Base-by-base conservation (phyloP, 2,888 invertebrate species). In the Limnephilus lunatus region DNA sequence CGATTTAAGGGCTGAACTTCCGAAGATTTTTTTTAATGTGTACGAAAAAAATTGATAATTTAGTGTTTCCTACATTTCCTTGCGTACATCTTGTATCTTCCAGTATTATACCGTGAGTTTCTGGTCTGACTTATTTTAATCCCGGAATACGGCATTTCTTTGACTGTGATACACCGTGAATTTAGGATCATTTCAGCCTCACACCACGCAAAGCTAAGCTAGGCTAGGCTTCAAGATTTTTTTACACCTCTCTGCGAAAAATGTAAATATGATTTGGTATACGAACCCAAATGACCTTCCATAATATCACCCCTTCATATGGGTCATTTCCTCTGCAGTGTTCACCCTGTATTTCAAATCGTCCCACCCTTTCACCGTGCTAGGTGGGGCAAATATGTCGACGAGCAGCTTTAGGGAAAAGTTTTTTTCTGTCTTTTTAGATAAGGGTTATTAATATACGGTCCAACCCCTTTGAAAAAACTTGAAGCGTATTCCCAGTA, bases 371-470 rank as follows among this genome's bases (percentile, higher is more conserved):
- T 68, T 68, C 25, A 68, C 68, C 9, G 25, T 68, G 68, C 25
- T 68, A 68, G 68, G n/a, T 68, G 25, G 25, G 9, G 25, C 68
- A 25, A 68, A 25, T 68, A n/a, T 68, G 68, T 68, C 68, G 68
- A 68, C 68, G 25, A 68, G 68, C 68, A 68, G 68, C 25, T 68
- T 68, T 68, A 25, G 25, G 68, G 68, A 25, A 68, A 68, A 68
- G 25, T 68, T 68, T 68, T 68, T n/a, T 68, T 25, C 25, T 68
- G 7, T 68, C 68, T 68, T 68, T 68, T 68, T 25, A 68, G 68
- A 68, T 68, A n/a, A 68, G 68, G 68, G 68, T 68, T 68, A 68
- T 68, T 68, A 68, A 68, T 68, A 68, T 68, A 68, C 68, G 68
- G 68, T 53, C 15, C 19, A 19, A 53, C 19, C 53, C 53, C 68